Evolutionary conservation across 1,140 invertebrate species (phyloP).

Genomic region (Drosophila burlai): DNA sequence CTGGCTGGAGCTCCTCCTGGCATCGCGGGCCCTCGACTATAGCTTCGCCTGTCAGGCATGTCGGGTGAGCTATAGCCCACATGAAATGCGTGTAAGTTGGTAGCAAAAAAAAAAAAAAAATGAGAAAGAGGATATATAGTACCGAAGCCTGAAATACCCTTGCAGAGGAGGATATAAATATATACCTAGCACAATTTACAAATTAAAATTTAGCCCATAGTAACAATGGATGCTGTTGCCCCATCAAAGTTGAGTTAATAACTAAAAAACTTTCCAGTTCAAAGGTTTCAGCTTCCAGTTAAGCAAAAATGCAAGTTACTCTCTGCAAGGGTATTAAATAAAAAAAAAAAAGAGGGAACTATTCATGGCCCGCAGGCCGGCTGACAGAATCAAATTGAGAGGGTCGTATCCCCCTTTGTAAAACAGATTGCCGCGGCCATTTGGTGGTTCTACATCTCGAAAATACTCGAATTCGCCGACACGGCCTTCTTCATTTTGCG

Average conservation of each 20-base stretch:
- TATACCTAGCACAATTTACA: too few relatives aligned
- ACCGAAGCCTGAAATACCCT: conserved; percentile 2
- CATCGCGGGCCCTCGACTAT: conserved; percentile 92
- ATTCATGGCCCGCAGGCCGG: conserved; percentile 14
- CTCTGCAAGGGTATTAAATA: conserved; percentile 11
- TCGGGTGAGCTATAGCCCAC: conserved; percentile 91
- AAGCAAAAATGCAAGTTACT: neutral
- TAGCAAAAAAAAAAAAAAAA: neutral
- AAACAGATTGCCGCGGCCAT: conserved; percentile 95
- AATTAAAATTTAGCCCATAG: too few relatives aligned
- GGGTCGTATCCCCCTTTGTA: conserved; percentile 6
- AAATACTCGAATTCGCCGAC: conserved; percentile 96
- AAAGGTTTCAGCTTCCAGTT: neutral
- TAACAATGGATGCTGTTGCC: neutral
- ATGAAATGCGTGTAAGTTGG: conserved; percentile 90
- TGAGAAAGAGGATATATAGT: neutral
- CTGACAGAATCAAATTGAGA: conserved; percentile 18
- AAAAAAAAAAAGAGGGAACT: neutral
- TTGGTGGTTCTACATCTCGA: conserved; percentile 99
- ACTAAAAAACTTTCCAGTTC: neutral
- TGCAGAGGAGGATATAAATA: neutral
- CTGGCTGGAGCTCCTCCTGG: conserved; percentile 90
- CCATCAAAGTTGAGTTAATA: neutral
- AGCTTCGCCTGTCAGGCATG: conserved; percentile 96
- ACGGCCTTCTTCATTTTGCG: conserved; percentile 96